These are phyloP conservation scores for Xylocopa sonorina DNA, from an alignment of 1,140 invertebrate genomes.

Conservation along the genomic window DNA sequence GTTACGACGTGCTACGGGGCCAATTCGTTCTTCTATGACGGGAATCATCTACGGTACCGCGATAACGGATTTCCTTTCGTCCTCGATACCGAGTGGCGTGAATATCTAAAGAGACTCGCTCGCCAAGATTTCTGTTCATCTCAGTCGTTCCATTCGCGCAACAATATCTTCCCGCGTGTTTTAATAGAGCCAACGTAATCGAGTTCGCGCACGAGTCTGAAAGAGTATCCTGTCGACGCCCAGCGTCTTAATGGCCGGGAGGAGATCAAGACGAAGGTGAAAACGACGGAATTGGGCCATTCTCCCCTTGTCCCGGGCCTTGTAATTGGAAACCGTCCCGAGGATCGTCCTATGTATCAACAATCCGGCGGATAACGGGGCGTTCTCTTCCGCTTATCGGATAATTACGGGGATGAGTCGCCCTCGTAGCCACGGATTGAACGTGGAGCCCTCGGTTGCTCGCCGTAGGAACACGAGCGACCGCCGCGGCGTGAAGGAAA, in stretches of 20 bases:
- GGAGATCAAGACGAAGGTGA: constrained; percentile 35
- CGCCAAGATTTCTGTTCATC: too few relatives aligned
- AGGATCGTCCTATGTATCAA: constrained; percentile 67
- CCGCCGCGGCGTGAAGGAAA: constrained; percentile 12
- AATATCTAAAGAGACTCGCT: too few relatives aligned
- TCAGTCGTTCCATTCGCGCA: too few relatives aligned
- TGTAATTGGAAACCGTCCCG: constrained; percentile 69
- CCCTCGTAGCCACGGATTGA: constrained; percentile 49
- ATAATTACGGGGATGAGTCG: constrained; percentile 71
- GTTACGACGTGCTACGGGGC: constrained; percentile 60
- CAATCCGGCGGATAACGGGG: constrained; percentile 56
- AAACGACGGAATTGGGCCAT: constrained; percentile 55
- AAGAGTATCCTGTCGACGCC: not conserved
- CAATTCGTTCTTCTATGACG: constrained; percentile 63
- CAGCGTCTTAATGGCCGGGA: not conserved
- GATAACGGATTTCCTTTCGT: constrained; percentile 11
- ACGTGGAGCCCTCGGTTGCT: constrained; percentile 27
- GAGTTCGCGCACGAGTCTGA: not conserved
- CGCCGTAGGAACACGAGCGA: constrained; percentile 17
- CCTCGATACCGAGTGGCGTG: not conserved
- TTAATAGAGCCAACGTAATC: not conserved
- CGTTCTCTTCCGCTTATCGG: constrained; percentile 71
- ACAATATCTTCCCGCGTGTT: too few relatives aligned
- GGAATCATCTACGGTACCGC: constrained; percentile 27
- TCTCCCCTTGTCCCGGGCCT: constrained; percentile 57